Evolutionary conservation across 2,113 vertebrate genomes (phyloP).

Genomic region (Glaucomys volans): DNA sequence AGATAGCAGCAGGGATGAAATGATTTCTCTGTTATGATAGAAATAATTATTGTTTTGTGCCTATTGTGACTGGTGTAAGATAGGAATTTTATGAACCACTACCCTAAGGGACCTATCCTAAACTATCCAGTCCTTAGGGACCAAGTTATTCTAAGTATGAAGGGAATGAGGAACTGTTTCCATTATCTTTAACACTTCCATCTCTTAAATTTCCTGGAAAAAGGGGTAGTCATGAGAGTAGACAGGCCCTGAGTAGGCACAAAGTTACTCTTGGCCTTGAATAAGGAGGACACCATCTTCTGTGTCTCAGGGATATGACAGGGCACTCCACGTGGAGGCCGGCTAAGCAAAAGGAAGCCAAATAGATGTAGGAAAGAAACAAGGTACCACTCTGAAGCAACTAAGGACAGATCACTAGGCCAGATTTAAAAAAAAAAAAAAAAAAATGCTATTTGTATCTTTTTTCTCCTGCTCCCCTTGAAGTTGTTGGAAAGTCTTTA

Average conservation of each 20-base stretch:
- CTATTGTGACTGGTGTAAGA: neutral
- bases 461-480: conserved; percentile 36
- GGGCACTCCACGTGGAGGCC: neutral
- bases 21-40: neutral
- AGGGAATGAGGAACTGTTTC: neutral
- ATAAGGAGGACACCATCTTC: neutral
- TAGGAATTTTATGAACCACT: neutral
- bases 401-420: neutral
- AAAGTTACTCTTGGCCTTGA: conserved; percentile 40
- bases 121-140: neutral
- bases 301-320: neutral
- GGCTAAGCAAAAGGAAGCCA: neutral
- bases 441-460: conserved; percentile 20
- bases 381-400: neutral
- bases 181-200: neutral
- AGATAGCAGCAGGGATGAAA: neutral
- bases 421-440: too few species aligned
- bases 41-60: neutral
- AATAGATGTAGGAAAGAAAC: neutral
- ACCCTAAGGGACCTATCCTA: neutral
- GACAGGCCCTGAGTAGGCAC: neutral
- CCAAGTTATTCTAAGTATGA: neutral
- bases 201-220: conserved; percentile 23
- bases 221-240: neutral
- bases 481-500: conserved; percentile 6